A percentile compares a stretch with the other conserved stretches of the same genome.
Evolutionary conservation across 1,140 invertebrate genomes (phyloP).

Genomic region (Sminthurides bifidus): DNA sequence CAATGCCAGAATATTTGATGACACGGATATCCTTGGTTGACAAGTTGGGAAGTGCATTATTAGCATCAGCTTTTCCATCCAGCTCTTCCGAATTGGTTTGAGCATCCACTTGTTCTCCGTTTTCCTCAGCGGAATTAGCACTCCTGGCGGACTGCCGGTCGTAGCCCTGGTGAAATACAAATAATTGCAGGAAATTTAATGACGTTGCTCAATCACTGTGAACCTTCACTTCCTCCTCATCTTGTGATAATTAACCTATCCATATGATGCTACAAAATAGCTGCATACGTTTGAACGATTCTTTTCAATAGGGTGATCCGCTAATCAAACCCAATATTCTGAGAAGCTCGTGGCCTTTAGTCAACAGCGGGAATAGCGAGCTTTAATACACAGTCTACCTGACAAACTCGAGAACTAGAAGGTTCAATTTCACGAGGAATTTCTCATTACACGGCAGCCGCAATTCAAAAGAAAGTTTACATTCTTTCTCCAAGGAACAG

Average conservation of each 20-base stretch:
- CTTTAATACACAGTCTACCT: no score
- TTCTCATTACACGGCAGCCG: no score
- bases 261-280: neutral
- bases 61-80: conserved; percentile 1
- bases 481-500: no score
- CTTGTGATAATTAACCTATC: neutral
- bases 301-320: no score
- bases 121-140: conserved; percentile 5
- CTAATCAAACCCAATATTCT: no score
- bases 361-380: no score
- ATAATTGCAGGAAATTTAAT: conserved; percentile 3
- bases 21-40: conserved; percentile 23
- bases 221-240: neutral
- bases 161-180: neutral
- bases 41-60: neutral
- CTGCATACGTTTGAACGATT: neutral
- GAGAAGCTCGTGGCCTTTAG: no score
- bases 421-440: no score
- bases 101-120: conserved; percentile 10
- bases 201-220: neutral
- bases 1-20: conserved; percentile 26
- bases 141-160: conserved; percentile 9
- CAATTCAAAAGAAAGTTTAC: no score
- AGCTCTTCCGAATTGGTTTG: conserved; percentile 3
- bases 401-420: no score